Evolutionary conservation across 2,113 vertebrate species (phyloP), one percentile per base, ranked within the genome.

Genomic region (Nesogale talazaci): DNA sequence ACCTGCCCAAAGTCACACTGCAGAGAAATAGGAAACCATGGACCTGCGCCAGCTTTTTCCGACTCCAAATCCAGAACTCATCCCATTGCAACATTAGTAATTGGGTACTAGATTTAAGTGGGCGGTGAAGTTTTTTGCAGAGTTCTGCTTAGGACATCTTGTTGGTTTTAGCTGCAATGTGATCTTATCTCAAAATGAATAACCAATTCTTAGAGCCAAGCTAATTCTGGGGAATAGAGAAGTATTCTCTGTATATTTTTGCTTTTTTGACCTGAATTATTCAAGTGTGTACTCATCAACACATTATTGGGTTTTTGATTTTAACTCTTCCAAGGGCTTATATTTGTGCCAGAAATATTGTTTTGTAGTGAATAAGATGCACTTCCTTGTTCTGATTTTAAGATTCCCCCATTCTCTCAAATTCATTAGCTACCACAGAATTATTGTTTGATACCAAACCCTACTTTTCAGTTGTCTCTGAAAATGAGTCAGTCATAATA

Each of bases 321-420:
- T 38, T 10, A 74, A 3, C 23, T 85, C 87, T 81, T 67, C 31
- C 59, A 79, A 95, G 69, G 46, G 56, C 40, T 86, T 83, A 78
- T 31, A 52, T 82, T 79, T 72, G 27, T 78, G 94, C 3, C 59
- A 80, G 59, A 79, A 77, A 85, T 15, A n/a, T 46, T 77, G 29
- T 65, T 34, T 61, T 70, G 34, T 85, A 36, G n/a, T 6, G 8
- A 75, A 65, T 11, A 93, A 70, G 29, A 90, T 81, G 6, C 5
- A 78, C 67, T 59, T 93, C 63, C 23, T 61, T 92, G 78, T 61
- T 85, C 34, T 63, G 16, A 69, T 38, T 79, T 70, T n/a, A 70
- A 69, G 85, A 81, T 31, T 82, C 29, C 36, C 36, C 84, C 61
- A 23, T 80, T 89, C 80, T 76, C 83, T 94, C 29, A 61, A 42